These are phyloP conservation scores for Channa maculata DNA, from an alignment of 2,113 vertebrate genomes.

Conservation along the genomic window DNA sequence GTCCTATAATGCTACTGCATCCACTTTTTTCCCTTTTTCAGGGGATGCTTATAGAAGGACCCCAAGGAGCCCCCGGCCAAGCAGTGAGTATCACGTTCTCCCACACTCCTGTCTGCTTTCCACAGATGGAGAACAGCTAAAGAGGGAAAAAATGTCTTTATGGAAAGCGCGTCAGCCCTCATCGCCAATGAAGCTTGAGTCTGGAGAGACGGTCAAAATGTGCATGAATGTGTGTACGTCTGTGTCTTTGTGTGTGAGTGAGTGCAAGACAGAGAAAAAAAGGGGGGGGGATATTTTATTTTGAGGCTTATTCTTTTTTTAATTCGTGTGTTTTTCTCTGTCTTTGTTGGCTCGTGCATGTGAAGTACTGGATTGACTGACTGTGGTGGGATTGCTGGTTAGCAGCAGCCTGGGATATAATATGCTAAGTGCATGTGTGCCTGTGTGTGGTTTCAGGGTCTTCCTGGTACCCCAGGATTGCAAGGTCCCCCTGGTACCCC, in stretches of 20 bases:
- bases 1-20: conserved; percentile 75
- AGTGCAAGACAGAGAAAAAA: conserved; percentile 3
- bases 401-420: conserved; percentile 54
- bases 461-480: conserved; percentile 91
- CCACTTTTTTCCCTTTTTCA: conserved; percentile 76
- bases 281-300: conserved; percentile 40
- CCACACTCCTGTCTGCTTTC: conserved; percentile 69
- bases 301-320: conserved; percentile 64
- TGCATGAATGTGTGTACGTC: conserved; percentile 47
- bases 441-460: conserved; percentile 86
- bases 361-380: conserved; percentile 33
- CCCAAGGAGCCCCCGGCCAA: conserved; percentile 91
- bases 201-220: conserved; percentile 61
- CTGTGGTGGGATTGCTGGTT: conserved; percentile 66
- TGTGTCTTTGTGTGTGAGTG: conserved; percentile 32
- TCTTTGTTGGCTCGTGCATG: conserved; percentile 60
- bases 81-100: conserved; percentile 87
- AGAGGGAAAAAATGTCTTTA: conserved; percentile 74
- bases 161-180: conserved; percentile 74
- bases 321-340: conserved; percentile 57
- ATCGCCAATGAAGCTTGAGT: conserved; percentile 65
- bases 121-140: conserved; percentile 79
- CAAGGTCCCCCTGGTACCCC: conserved; percentile 90
- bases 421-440: conserved; percentile 53
- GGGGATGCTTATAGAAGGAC: conserved; percentile 98